Percentiles rank a stretch among this genome's conserved stretches.
These are phyloP conservation scores for Corvus cornix DNA, from an alignment of 2,113 vertebrate genomes.

Conservation along the genomic window DNA sequence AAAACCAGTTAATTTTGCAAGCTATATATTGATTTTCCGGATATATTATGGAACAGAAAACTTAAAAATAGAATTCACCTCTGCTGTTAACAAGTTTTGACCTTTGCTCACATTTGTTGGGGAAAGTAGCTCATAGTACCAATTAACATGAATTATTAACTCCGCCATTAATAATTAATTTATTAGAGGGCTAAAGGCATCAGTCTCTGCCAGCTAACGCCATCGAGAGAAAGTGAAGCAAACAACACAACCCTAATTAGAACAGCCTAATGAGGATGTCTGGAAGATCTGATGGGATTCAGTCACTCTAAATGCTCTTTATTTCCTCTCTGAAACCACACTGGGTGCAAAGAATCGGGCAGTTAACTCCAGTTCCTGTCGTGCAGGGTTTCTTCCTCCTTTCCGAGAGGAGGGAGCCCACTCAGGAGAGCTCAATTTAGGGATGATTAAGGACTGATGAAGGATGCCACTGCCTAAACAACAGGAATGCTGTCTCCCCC, in stretches of 20 bases:
- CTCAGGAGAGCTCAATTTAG: slow-evolving; percentile 53
- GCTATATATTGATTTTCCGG: slow-evolving; percentile 39
- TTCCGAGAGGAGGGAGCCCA: slow-evolving; percentile 35
- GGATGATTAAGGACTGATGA: slow-evolving; percentile 47
- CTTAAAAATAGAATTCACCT: slow-evolving; percentile 71
- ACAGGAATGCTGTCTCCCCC: slow-evolving; percentile 16
- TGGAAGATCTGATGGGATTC: slow-evolving; percentile 60
- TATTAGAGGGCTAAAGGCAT: slow-evolving; percentile 82
- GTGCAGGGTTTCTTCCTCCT: slow-evolving; percentile 1
- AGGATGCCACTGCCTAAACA: slow-evolving; percentile 32
- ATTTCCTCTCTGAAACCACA: slow-evolving; percentile 63
- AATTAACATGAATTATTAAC: slow-evolving; percentile 98
- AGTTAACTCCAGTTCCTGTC: slow-evolving; percentile 2
- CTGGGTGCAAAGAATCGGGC: slow-evolving; percentile 36
- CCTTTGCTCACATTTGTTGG: slow-evolving; percentile 82
- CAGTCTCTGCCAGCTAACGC: slow-evolving; percentile 74
- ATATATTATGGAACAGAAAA: slow-evolving; percentile 51
- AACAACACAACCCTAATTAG: slow-evolving; percentile 68
- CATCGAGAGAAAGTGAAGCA: slow-evolving; percentile 72
- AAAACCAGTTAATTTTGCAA: slow-evolving; percentile 33
- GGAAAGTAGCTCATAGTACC: slow-evolving; percentile 89
- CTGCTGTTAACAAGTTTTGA: slow-evolving; percentile 79
- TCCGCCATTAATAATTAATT: slow-evolving; percentile 91
- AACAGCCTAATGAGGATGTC: slow-evolving; percentile 55
- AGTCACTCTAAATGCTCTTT: slow-evolving; percentile 65